phyloP scores from a whole-genome alignment of 2,888 invertebrate genomes.

The Lamellibrachia satsuma region DNA sequence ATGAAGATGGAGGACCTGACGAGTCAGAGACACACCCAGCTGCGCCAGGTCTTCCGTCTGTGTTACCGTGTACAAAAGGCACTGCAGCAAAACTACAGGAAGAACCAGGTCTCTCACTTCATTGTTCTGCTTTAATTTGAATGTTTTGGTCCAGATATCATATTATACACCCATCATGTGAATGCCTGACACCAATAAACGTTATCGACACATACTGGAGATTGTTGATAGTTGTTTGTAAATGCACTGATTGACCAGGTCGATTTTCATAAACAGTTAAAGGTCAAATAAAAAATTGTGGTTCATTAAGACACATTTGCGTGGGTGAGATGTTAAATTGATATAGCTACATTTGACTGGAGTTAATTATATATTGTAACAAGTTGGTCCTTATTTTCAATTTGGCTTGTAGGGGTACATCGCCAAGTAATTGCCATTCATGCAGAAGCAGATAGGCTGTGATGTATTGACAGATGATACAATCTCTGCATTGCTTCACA shows the following conservation, averaged over 20 bases:
- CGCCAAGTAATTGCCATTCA: background rate
- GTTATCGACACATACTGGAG: too few species aligned
- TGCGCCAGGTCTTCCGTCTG: conserved; percentile 94
- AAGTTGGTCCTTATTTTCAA: background rate
- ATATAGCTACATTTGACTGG: too few species aligned
- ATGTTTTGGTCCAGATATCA: too few species aligned
- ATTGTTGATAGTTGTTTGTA: too few species aligned
- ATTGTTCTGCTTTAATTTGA: background rate
- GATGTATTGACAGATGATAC: background rate
- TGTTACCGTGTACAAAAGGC: conserved; percentile 93
- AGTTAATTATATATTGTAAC: background rate
- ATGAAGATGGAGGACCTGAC: conserved; percentile 80
- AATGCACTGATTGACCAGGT: too few species aligned
- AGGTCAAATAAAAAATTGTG: too few species aligned
- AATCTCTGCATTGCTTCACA: background rate
- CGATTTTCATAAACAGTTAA: too few species aligned
- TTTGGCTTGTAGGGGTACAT: background rate
- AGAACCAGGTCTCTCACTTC: conserved; percentile 81
- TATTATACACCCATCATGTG: too few species aligned
- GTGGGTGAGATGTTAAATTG: too few species aligned
- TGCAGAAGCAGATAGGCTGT: background rate
- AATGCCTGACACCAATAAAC: too few species aligned
- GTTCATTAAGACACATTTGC: too few species aligned
- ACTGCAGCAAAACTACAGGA: conserved; percentile 96
- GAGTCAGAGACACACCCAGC: conserved; percentile 90